Evolutionary conservation across 2,797 vertebrate species (phyloP).

Genomic region (Micrastur ruficollis): DNA sequence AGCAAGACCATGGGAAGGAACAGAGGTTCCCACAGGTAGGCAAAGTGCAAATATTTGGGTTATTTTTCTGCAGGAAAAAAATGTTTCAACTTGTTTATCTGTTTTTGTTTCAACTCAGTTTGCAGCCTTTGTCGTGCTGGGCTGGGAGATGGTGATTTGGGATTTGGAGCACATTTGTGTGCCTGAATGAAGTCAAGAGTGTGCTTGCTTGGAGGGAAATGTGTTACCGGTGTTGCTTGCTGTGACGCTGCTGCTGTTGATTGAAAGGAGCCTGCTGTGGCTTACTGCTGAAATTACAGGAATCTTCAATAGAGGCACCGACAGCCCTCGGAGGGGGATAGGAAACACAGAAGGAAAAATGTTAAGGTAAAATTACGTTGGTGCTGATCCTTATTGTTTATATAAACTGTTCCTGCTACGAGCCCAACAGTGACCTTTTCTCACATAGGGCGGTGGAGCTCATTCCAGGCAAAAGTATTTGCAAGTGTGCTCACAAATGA

Average conservation of each 20-base stretch:
- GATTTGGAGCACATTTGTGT: conserved; percentile 26
- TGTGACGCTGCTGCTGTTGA: conserved; percentile 19
- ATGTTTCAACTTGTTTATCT: not conserved
- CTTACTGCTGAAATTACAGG: conserved; percentile 32
- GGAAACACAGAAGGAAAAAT: conserved; percentile 10
- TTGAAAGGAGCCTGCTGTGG: conserved; percentile 55
- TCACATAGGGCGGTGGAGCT: not conserved
- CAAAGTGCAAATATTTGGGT: not conserved
- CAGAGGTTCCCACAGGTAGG: not conserved
- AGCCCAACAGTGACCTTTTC: not conserved
- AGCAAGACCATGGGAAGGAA: not conserved
- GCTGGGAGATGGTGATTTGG: conserved; percentile 5
- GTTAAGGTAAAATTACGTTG: not conserved
- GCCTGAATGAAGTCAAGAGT: conserved; percentile 11
- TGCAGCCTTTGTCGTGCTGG: conserved; percentile 46
- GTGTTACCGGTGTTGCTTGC: conserved; percentile 2
- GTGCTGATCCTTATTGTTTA: not conserved
- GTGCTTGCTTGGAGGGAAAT: conserved; percentile 26
- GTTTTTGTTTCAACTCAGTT: conserved; percentile 46
- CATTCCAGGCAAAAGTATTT: not conserved
- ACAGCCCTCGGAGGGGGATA: not conserved
- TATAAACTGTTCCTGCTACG: not conserved
- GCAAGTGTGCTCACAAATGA: not conserved
- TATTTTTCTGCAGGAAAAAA: conserved; percentile 1
- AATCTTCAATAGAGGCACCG: not conserved